These are phyloP conservation scores for pig (Sus scrofa) DNA, from an alignment of 2,113 vertebrate species.

Conservation along the genomic window DNA sequence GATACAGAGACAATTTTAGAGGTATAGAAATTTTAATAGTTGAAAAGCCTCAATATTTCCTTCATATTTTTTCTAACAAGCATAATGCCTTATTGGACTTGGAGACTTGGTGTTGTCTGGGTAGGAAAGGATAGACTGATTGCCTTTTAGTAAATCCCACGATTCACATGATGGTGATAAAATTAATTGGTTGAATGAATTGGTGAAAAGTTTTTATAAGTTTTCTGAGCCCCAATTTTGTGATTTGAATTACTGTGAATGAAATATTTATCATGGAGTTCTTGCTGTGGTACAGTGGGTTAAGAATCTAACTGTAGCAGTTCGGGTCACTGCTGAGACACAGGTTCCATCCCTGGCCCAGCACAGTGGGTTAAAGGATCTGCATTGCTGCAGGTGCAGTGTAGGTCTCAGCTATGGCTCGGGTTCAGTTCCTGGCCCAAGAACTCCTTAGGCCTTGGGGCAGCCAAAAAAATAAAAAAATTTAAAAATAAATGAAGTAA, in stretches of 20 bases:
- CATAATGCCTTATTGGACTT: background rate
- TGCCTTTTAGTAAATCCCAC: background rate
- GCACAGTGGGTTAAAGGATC: no score
- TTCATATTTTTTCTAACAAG: conserved; percentile 2
- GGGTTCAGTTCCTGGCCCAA: no score
- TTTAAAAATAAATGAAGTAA: no score
- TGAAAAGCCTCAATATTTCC: background rate
- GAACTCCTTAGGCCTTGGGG: no score
- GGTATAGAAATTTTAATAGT: background rate
- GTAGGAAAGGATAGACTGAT: background rate
- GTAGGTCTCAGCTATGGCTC: no score
- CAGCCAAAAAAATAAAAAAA: no score
- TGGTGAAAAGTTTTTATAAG: background rate
- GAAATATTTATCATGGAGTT: background rate
- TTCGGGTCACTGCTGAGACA: no score
- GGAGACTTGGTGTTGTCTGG: background rate
- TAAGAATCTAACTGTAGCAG: no score
- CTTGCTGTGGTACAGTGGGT: no score
- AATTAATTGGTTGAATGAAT: conserved; percentile 9
- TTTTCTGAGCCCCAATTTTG: conserved; percentile 13
- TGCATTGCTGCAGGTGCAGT: no score
- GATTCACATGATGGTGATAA: background rate
- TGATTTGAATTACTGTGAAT: background rate
- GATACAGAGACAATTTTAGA: background rate
- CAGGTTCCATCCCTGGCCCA: no score